Base-by-base conservation (phyloP, 2,113 vertebrate genomes). In the Anarhynchus alexandrinus region DNA sequence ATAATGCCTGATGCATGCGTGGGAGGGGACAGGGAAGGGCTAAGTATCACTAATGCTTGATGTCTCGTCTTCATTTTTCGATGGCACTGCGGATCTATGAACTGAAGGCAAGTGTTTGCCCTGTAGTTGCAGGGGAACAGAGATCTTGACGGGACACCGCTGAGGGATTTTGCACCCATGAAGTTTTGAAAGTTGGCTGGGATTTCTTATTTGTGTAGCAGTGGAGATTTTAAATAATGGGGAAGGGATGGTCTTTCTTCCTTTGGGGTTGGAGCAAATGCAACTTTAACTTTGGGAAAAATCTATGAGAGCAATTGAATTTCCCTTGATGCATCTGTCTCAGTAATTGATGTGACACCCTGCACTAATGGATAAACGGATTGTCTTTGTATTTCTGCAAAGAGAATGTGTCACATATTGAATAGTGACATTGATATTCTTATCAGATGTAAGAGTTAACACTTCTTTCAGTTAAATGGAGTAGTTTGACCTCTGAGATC, bases 311-410 rank as follows among this genome's bases (percentile, higher is more conserved):
- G 73, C 94, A 96, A 91, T 87, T 85, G 93, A 87, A 70, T 94
- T 96, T 94, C 83, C 77, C 73, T 82, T 82, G 81, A n/a, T 66
- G 65, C 73, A 87, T 97, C 73, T 96, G 40, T 87, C 61, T 22
- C 65, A 87, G 94, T 94, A 95, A 97, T 94, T 94, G 93, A 94
- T 93, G 92, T 88, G 91, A 97, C 95, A 94, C 88, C 57, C 71
- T 94, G 91, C 88, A 62, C 88, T 94, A 96, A 94, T 91, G 94
- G 94, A 52, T 94, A 92, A 96, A 87, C 1, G 26, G 83, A 93
- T 93, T 94, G 86, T 79, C 95, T 94, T 97, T 91, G 93, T 87
- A 65, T 70, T 95, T 94, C 86, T 91, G 83, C 91, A 89, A 82
- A 92, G 88, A 82, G 66, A 94, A 93, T 21, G 80, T 92, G 93